Conservation (phyloP, 2,113 vertebrate species). For the Carettochelys insculpta region DNA sequence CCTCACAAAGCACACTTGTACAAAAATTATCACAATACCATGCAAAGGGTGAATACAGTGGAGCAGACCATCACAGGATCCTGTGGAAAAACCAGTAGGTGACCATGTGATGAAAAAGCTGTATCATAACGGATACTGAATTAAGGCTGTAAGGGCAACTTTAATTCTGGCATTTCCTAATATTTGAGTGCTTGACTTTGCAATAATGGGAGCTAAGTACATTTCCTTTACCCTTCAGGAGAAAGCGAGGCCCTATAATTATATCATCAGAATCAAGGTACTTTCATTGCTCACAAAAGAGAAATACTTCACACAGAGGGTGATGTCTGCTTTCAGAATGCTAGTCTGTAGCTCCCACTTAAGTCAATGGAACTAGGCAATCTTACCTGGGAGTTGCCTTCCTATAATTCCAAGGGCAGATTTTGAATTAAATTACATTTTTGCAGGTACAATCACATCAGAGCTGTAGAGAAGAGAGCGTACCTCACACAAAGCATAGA, state of each 20-base stretch:
- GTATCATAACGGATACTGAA: not conserved
- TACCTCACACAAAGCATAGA: not conserved
- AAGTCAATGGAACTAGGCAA: not conserved
- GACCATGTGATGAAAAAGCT: not conserved
- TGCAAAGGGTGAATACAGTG: not conserved
- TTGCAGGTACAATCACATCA: not conserved
- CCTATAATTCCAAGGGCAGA: not conserved
- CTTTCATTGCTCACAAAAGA: slow-evolving; percentile 41
- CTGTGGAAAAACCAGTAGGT: not conserved
- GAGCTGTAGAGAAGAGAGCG: not conserved
- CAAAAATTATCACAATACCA: not conserved
- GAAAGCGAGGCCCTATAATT: slow-evolving; percentile 32
- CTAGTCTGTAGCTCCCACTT: not conserved
- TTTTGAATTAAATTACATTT: not conserved
- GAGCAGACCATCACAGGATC: not conserved
- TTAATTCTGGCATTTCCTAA: not conserved
- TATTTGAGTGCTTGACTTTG: slow-evolving; percentile 41
- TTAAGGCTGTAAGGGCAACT: not conserved
- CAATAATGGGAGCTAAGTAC: slow-evolving; percentile 39
- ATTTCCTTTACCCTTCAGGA: slow-evolving; percentile 14
- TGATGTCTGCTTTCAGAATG: not conserved
- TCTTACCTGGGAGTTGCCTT: not conserved
- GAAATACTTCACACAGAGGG: not conserved
- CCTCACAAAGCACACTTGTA: not conserved
- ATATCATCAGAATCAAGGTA: slow-evolving; percentile 29